Evolutionary conservation across 2,113 vertebrate genomes (phyloP).

Genomic region (Mugil cephalus): DNA sequence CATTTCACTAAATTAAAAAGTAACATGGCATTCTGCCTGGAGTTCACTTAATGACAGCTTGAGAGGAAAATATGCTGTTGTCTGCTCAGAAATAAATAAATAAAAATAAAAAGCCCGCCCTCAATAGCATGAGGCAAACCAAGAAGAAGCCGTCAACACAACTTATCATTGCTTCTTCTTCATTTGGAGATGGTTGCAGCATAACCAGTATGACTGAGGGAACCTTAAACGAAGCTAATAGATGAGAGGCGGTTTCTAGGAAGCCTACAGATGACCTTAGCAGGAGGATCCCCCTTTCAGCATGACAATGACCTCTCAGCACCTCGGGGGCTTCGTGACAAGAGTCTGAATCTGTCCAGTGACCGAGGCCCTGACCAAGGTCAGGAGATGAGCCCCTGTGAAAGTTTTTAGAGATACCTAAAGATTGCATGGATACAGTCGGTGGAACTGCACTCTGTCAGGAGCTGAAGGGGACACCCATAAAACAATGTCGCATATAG

Average conservation of each 20-base stretch:
- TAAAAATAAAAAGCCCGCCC: neutral
- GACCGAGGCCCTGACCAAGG: neutral
- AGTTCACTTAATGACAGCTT: conserved; percentile 34
- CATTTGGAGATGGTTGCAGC: neutral
- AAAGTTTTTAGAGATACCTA: conserved; percentile 1
- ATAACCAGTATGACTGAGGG: neutral
- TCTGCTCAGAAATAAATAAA: neutral
- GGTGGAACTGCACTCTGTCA: neutral
- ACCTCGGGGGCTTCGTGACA: neutral
- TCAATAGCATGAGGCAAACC: neutral
- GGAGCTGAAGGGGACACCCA: neutral
- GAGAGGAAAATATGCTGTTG: conserved; percentile 12
- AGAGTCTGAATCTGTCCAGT: conserved; percentile 2
- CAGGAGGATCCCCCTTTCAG: neutral
- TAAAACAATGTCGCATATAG: neutral
- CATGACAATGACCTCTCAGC: neutral
- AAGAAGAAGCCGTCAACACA: neutral
- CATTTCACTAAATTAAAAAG: conserved; percentile 23
- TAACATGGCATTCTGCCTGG: conserved; percentile 18
- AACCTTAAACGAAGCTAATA: neutral
- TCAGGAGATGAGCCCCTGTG: neutral
- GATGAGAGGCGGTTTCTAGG: neutral
- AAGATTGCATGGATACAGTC: neutral
- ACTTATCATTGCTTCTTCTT: conserved; percentile 1
- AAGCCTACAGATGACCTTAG: neutral